These are phyloP conservation scores for Lineus longissimus DNA, from an alignment of 1,140 invertebrate genomes.

Conservation along the genomic window DNA sequence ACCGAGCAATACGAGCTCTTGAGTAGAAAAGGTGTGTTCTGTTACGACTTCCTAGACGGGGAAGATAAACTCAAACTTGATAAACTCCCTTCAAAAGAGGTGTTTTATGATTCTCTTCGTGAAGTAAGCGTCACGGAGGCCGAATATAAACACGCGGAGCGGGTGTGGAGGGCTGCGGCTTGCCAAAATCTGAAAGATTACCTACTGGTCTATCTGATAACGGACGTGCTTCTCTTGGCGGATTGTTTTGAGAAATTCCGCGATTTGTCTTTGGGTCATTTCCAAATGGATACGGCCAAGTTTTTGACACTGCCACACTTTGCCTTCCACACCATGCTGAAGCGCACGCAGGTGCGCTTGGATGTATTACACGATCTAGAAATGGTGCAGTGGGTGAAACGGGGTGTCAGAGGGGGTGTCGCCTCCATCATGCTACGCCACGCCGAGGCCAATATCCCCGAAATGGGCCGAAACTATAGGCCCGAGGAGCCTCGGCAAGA, in stretches of 20 bases:
- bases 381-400: conserved; percentile 1
- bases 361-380: neutral
- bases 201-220: neutral
- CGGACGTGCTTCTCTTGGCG: neutral
- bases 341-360: neutral
- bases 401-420: neutral
- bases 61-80: neutral
- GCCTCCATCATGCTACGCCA: neutral
- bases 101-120: neutral
- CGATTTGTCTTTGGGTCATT: neutral
- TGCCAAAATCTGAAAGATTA: neutral
- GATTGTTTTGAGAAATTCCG: neutral
- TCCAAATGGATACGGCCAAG: neutral
- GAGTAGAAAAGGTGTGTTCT: neutral
- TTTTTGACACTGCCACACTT: neutral
- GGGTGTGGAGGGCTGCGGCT: neutral
- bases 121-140: neutral
- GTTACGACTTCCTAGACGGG: neutral
- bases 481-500: neutral
- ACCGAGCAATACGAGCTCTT: neutral
- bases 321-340: conserved; percentile 2
- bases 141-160: neutral
- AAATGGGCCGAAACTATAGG: neutral
- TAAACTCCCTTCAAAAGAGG: neutral
- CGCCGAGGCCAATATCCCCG: neutral